phyloP scores from a whole-genome alignment of 2,113 vertebrate genomes.

The Hepsetus odoe region DNA sequence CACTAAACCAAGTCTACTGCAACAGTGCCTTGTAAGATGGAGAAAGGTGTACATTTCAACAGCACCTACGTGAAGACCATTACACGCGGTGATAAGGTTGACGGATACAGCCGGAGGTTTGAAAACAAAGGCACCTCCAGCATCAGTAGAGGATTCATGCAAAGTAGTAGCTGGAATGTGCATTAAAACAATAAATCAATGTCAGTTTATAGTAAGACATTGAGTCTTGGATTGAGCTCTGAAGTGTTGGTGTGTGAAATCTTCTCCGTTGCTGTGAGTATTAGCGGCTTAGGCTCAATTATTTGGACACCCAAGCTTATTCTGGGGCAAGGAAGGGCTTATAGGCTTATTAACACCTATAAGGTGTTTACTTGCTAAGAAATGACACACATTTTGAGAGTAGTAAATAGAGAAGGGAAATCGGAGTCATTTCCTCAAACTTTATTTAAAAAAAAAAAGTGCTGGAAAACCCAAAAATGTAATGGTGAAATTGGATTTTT shows the following conservation, averaged over 20 bases:
- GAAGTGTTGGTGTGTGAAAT: conserved; percentile 26
- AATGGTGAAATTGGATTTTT: background rate
- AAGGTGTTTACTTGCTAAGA: conserved; percentile 37
- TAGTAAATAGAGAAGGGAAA: background rate
- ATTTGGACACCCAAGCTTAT: conserved; percentile 32
- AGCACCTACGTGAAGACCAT: conserved; percentile 23
- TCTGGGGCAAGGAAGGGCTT: background rate
- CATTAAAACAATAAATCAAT: background rate
- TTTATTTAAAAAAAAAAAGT: too few relatives aligned
- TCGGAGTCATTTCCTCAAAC: background rate
- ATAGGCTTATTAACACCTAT: conserved; percentile 46
- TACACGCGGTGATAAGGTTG: conserved; percentile 10
- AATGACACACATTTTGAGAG: conserved; percentile 44
- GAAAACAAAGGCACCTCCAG: too few relatives aligned
- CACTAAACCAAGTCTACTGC: background rate
- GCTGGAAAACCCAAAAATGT: too few relatives aligned
- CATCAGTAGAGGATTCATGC: background rate
- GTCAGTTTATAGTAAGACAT: conserved; percentile 39
- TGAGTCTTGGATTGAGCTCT: background rate
- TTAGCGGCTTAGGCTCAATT: conserved; percentile 33
- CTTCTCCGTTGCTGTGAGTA: conserved; percentile 26
- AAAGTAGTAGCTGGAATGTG: background rate
- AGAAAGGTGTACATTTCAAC: conserved; percentile 40
- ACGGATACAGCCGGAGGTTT: background rate
- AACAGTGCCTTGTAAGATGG: conserved; percentile 9